Conservation (phyloP, 2,888 invertebrate genomes). For the Plutella xylostella region DNA sequence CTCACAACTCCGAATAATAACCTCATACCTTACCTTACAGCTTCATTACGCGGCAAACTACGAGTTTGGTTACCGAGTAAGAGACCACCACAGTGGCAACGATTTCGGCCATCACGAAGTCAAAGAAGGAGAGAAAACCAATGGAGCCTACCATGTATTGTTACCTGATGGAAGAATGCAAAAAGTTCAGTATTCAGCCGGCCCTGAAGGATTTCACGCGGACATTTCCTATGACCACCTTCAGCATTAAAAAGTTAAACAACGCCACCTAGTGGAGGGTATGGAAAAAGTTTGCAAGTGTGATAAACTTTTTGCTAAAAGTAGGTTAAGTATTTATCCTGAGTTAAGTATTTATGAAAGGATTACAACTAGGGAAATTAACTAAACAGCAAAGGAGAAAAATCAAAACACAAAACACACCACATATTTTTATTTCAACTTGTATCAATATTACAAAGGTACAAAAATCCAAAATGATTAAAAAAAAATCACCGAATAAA, state of each 20-base stretch:
- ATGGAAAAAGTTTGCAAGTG: too few species aligned
- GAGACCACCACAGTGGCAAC: conserved; percentile 77
- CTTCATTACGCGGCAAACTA: conserved; percentile 72
- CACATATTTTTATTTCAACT: neutral
- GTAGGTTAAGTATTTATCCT: too few species aligned
- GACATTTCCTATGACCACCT: conserved; percentile 75
- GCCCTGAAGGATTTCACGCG: conserved; percentile 82
- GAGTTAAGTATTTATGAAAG: too few species aligned
- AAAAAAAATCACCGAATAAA: neutral
- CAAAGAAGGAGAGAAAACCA: conserved; percentile 74
- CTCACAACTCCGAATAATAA: too few species aligned
- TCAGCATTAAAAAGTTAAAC: neutral
- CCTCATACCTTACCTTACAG: too few species aligned
- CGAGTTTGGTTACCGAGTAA: conserved; percentile 78
- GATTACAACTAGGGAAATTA: too few species aligned
- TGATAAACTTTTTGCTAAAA: too few species aligned
- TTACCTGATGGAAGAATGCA: conserved; percentile 85
- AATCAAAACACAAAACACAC: neutral
- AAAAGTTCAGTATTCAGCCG: conserved; percentile 82
- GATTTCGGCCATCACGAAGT: conserved; percentile 83
- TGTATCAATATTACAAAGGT: neutral
- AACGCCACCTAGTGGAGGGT: too few species aligned
- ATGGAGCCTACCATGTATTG: conserved; percentile 81
- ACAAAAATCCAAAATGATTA: neutral
- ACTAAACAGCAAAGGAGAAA: too few species aligned